Evolutionary conservation across 2,113 vertebrate species (phyloP).

Genomic region (Phyllostomus discolor): DNA sequence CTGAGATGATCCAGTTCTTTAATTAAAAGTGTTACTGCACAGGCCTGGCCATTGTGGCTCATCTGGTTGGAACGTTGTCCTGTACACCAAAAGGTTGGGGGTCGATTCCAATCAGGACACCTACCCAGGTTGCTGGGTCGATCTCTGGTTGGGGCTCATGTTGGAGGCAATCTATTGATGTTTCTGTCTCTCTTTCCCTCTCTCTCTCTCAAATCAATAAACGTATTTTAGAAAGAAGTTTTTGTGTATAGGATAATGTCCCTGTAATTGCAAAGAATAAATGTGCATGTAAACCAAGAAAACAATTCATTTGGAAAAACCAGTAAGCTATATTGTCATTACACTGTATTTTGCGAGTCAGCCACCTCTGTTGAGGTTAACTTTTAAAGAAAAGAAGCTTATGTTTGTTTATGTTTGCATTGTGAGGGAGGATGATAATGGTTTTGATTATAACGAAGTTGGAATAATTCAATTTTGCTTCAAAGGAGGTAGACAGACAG

Average conservation of each 20-base stretch:
- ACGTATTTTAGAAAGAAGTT: too few relatives aligned
- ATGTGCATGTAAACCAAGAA: conserved; percentile 56
- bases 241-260: conserved; percentile 59
- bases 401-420: conserved; percentile 1
- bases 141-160: too few relatives aligned
- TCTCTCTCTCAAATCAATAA: too few relatives aligned
- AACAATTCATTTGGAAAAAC: background rate
- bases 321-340: conserved; percentile 26
- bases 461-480: background rate
- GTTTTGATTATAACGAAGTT: background rate
- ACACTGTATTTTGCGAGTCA: conserved; percentile 41
- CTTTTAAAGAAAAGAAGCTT: background rate
- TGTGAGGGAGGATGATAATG: background rate
- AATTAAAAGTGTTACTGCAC: conserved; percentile 59
- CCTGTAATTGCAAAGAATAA: conserved; percentile 63
- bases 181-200: too few relatives aligned
- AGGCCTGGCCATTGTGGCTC: background rate
- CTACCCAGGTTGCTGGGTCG: too few relatives aligned
- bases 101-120: too few relatives aligned
- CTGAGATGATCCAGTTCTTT: conserved; percentile 58
- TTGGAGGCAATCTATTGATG: too few relatives aligned
- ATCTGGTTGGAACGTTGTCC: too few relatives aligned
- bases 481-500: background rate
- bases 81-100: too few relatives aligned
- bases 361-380: background rate